Percentiles rank a stretch among this genome's conserved stretches.
Evolutionary conservation across 2,113 vertebrate species (phyloP).

Genomic region (Sebastes fasciatus): DNA sequence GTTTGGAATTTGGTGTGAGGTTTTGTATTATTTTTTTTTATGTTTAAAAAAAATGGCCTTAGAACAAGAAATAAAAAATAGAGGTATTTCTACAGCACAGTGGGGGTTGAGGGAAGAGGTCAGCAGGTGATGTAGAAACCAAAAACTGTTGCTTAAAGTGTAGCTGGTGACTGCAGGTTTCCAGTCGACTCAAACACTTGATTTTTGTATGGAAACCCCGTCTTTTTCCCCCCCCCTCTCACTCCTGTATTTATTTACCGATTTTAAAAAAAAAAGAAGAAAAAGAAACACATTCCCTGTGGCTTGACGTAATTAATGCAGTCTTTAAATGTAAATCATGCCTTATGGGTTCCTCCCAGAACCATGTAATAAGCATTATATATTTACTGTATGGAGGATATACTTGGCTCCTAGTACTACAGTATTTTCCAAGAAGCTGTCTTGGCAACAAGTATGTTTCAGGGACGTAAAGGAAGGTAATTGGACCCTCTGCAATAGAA

Average conservation of each 20-base stretch:
- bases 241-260: conserved; percentile 79
- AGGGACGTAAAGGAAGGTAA: conserved; percentile 58
- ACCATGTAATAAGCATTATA: conserved; percentile 45
- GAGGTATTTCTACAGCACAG: conserved; percentile 50
- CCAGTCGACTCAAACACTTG: conserved; percentile 77
- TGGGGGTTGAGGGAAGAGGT: background rate
- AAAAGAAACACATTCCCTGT: conserved; percentile 77
- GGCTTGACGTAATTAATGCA: conserved; percentile 66
- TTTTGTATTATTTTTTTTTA: conserved; percentile 32
- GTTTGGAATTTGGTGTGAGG: conserved; percentile 37
- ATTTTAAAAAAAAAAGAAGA: conserved; percentile 36
- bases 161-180: conserved; percentile 85
- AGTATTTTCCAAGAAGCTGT: conserved; percentile 68
- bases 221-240: background rate
- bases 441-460: conserved; percentile 55
- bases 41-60: conserved; percentile 59
- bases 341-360: conserved; percentile 71
- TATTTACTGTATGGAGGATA: conserved; percentile 67
- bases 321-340: conserved; percentile 69
- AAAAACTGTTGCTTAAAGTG: conserved; percentile 67
- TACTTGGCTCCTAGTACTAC: conserved; percentile 27
- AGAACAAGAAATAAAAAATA: conserved; percentile 25
- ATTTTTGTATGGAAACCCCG: conserved; percentile 41
- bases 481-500: conserved; percentile 24
- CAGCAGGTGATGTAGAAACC: conserved; percentile 64